These are phyloP conservation scores for Agrotis puta DNA, from an alignment of 2,888 invertebrate species.

Conservation along the genomic window DNA sequence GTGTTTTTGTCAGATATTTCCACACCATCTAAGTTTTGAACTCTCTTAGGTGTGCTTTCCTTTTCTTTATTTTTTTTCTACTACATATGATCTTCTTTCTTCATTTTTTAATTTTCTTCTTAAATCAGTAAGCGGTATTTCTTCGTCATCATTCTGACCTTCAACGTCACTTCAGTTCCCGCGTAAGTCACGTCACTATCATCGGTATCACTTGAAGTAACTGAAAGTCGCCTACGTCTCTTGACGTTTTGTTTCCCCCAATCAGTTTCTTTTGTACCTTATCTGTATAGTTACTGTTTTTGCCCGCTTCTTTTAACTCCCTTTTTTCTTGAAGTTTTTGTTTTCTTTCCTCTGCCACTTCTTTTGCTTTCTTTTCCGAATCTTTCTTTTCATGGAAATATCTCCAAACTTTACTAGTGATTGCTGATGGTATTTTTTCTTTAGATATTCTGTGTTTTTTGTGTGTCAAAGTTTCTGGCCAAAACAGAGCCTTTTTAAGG, in stretches of 20 bases:
- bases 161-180: conserved; percentile 1
- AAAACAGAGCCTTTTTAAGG: conserved; percentile 1
- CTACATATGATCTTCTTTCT: no score
- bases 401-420: background rate
- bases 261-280: background rate
- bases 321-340: background rate
- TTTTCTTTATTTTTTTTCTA: no score
- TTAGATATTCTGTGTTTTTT: background rate
- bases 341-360: background rate
- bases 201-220: conserved; percentile 2
- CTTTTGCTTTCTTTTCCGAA: background rate
- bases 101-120: no score
- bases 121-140: background rate
- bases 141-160: background rate
- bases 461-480: background rate
- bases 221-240: conserved; percentile 1
- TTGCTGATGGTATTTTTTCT: background rate
- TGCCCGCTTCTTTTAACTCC: background rate
- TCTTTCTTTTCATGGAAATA: background rate
- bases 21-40: no score
- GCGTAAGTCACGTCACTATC: conserved; percentile 6
- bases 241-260: conserved; percentile 2
- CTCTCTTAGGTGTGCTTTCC: no score
- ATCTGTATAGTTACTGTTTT: no score
- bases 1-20: background rate